Percentiles rank a stretch among this genome's conserved stretches.
Conservation (phyloP, 2,113 vertebrate genomes). For the Tetrax tetrax region DNA sequence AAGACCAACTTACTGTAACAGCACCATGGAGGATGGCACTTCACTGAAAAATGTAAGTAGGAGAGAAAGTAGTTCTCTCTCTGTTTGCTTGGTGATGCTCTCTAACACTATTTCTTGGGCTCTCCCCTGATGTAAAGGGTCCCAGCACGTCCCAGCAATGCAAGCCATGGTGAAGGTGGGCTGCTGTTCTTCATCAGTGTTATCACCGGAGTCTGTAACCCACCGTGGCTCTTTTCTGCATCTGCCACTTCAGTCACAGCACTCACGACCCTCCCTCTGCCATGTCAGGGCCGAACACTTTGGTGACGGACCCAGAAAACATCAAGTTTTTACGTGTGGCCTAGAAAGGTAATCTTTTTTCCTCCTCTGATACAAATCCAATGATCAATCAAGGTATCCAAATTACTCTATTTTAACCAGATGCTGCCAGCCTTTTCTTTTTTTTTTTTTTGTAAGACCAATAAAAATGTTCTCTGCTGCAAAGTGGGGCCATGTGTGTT, state of each 20-base stretch:
- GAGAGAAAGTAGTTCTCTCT: neutral
- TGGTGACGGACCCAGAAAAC: neutral
- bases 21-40: neutral
- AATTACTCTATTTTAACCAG: neutral
- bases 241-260: neutral
- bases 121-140: neutral
- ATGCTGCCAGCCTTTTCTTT: neutral
- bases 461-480: neutral
- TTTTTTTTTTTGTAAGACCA: neutral
- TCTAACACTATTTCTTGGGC: neutral
- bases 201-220: neutral
- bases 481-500: neutral
- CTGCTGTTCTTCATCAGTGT: neutral
- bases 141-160: neutral
- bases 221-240: neutral
- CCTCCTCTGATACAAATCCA: neutral
- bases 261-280: neutral
- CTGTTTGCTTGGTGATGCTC: neutral
- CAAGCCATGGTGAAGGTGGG: neutral
- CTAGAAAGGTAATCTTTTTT: neutral
- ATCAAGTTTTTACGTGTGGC: neutral
- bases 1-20: neutral
- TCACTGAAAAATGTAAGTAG: neutral
- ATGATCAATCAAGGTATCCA: neutral
- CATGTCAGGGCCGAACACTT: neutral